Base-by-base conservation (phyloP, 2,888 invertebrate genomes). In the Heliconius cydno region DNA sequence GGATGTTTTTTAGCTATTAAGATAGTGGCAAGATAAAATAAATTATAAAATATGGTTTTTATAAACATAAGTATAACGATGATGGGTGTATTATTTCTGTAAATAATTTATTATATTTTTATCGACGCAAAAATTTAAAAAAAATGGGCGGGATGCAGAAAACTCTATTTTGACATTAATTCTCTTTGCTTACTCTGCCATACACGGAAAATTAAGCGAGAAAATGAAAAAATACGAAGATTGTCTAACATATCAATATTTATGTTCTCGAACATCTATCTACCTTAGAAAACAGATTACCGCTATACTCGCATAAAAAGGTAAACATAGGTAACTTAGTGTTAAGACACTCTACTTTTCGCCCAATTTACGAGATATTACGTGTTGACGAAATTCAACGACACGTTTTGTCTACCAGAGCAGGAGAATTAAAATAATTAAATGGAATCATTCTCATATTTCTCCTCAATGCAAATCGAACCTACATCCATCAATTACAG, bases 1-100 rank as follows among this genome's bases (percentile, higher is more conserved):
- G 63, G 5, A 28, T 34, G 30, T 25, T 52, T 22, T n/a, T 12
- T 38, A 28, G 28, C 65, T 75, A 65, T 75, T 41, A 73, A 34
- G 72, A 34, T 57, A 57, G 57, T 73, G n/a, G 34, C 5, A 52
- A 70, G n/a, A n/a, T 22, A 71, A 30, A 71, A 25, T 72, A 25
- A 71, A 71, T 71, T 28, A 19, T 41, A 28, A 34, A 41, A 25
- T 4, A 15, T 41, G 13, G 3, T 9, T 52, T 52, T 7, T 52
- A 2, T 52, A 22, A 22, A 52, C 52, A 52, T 52, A 52, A 52
- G 19, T 52, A 52, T 52, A 52, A 52, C 6, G 7, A 52, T 19
- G 7, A 52, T 19, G 13, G 19, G 15, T 52, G 2, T 52, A 34
- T 52, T 52, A 19, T 52, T 19, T 52, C 6, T 52, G 19, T 19